Percentiles rank a stretch among this genome's conserved stretches.
Evolutionary conservation across 2,797 vertebrate genomes (phyloP).

Genomic region (Petrocephalus schoutedeni): DNA sequence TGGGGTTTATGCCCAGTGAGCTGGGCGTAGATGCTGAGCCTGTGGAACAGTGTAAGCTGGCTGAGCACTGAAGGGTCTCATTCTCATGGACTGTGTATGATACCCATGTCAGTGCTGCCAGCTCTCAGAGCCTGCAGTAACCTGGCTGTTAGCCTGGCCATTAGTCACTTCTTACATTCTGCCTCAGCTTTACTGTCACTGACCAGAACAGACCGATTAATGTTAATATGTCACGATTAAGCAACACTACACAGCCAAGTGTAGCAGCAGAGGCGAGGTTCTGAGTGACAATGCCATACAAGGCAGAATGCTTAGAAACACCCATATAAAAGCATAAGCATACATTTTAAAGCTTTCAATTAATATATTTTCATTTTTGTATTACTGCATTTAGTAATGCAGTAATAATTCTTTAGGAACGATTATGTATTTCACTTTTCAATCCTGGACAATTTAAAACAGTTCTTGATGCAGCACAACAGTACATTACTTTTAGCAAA

Average conservation of each 20-base stretch:
- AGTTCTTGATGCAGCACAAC: not conserved
- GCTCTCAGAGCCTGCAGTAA: not conserved
- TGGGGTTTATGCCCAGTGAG: not conserved
- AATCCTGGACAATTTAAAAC: not conserved
- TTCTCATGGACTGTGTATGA: not conserved
- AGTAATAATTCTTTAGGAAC: not conserved
- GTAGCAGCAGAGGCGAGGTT: not conserved
- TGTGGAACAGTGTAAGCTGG: not conserved
- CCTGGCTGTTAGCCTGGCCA: not conserved
- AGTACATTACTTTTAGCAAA: not conserved
- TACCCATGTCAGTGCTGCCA: not conserved
- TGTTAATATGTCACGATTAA: conserved; percentile 2
- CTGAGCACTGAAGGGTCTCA: not conserved
- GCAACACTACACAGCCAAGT: not conserved
- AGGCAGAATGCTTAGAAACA: not conserved
- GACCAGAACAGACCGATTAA: not conserved
- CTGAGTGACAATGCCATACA: not conserved
- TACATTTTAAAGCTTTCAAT: not conserved
- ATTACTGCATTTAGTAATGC: not conserved
- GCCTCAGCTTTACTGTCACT: not conserved
- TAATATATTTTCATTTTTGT: not conserved
- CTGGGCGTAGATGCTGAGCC: not conserved
- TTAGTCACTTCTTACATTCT: not conserved
- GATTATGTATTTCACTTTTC: not conserved
- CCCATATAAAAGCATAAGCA: not conserved